phyloP scores from a whole-genome alignment of 2,797 vertebrate genomes.

The Epinephelus malabaricus region DNA sequence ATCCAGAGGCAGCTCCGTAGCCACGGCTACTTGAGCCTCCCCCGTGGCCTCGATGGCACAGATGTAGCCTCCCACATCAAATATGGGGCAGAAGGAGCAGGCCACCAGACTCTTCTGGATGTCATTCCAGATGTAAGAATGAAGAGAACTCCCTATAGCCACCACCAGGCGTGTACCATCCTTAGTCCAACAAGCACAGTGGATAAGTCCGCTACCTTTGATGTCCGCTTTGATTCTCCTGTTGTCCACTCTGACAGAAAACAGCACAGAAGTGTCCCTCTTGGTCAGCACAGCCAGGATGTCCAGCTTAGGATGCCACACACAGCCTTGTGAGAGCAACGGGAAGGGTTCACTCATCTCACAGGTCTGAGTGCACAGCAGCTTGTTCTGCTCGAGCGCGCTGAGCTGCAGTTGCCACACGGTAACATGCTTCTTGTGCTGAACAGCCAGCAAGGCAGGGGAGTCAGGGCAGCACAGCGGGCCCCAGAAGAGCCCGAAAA shows the following conservation, averaged over 20 bases:
- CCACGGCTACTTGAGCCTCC: slow-evolving; percentile 89
- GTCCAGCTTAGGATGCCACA: slow-evolving; percentile 94
- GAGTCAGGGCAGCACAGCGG: slow-evolving; percentile 80
- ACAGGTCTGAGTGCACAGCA: slow-evolving; percentile 92
- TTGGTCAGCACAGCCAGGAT: slow-evolving; percentile 92
- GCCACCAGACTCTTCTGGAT: slow-evolving; percentile 89
- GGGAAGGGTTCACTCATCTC: slow-evolving; percentile 92
- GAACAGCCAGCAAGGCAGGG: slow-evolving; percentile 92
- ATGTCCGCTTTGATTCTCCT: slow-evolving; percentile 89
- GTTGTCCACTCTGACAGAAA: slow-evolving; percentile 88
- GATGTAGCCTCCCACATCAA: slow-evolving; percentile 91
- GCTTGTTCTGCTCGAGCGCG: slow-evolving; percentile 87
- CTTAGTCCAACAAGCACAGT: slow-evolving; percentile 95
- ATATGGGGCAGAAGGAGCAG: slow-evolving; percentile 91
- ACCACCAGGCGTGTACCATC: slow-evolving; percentile 94
- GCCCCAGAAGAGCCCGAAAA: slow-evolving; percentile 94
- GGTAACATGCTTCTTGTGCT: slow-evolving; percentile 92
- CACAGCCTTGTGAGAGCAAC: slow-evolving; percentile 93
- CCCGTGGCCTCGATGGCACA: slow-evolving; percentile 89
- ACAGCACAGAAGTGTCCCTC: slow-evolving; percentile 89
- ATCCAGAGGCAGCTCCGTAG: slow-evolving; percentile 94
- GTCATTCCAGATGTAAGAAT: slow-evolving; percentile 94
- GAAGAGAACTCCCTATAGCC: slow-evolving; percentile 91
- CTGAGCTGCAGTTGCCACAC: slow-evolving; percentile 94
- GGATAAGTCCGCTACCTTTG: slow-evolving; percentile 87